phyloP scores from a whole-genome alignment of 1,140 invertebrate species.

The Oryctes rhinoceros region DNA sequence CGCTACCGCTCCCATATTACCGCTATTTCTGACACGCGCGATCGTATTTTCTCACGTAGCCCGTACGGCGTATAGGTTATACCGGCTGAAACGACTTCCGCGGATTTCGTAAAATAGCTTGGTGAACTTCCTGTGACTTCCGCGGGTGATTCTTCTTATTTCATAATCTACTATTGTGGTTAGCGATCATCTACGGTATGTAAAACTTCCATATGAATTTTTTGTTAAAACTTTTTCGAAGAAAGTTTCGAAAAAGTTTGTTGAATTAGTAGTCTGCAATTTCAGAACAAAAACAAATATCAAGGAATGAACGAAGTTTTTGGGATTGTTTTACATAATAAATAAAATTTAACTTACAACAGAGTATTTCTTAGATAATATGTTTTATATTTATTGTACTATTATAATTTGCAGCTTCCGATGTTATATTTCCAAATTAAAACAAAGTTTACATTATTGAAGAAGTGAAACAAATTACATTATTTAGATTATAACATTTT shows the following conservation, averaged over 20 bases:
- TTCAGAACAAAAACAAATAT: too few species aligned
- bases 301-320: too few species aligned
- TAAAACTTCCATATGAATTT: neutral
- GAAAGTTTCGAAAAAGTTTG: neutral
- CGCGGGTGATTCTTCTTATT: constrained; percentile 13
- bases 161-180: neutral
- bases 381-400: too few species aligned
- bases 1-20: constrained; percentile 12
- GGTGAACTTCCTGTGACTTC: constrained; percentile 26
- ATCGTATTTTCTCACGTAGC: neutral
- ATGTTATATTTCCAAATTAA: too few species aligned
- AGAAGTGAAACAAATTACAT: too few species aligned
- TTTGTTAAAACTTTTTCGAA: neutral
- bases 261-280: too few species aligned
- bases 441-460: too few species aligned
- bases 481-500: too few species aligned
- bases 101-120: constrained; percentile 19
- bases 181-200: neutral
- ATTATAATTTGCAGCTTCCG: too few species aligned
- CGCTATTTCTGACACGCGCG: constrained; percentile 18
- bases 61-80: neutral
- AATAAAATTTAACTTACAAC: too few species aligned
- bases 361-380: too few species aligned
- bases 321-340: too few species aligned
- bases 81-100: neutral